Evolutionary conservation across 2,888 invertebrate species (phyloP).

Genomic region (Nowickia ferox): DNA sequence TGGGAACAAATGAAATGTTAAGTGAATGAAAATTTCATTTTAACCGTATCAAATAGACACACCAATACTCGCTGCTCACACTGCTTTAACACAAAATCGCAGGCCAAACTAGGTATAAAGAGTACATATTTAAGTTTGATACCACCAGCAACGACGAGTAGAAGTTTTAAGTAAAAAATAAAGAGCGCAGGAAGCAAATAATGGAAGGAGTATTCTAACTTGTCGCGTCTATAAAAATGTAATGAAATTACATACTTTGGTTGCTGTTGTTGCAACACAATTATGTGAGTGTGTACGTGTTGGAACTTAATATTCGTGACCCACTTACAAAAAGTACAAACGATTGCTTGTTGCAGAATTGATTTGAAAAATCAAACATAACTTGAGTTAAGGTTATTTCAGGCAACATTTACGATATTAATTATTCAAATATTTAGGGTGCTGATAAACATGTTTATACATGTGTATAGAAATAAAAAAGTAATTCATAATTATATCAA

Average conservation of each 20-base stretch:
- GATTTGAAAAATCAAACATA: conserved; percentile 8
- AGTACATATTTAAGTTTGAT: conserved; percentile 28
- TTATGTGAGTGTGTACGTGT: neutral
- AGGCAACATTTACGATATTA: neutral
- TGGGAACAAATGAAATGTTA: conserved; percentile 3
- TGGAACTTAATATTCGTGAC: conserved; percentile 54
- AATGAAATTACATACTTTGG: conserved; percentile 4
- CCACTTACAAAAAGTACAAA: conserved; percentile 51
- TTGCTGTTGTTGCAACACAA: conserved; percentile 23
- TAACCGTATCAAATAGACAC: neutral
- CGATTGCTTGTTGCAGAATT: conserved; percentile 8
- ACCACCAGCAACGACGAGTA: conserved; percentile 6
- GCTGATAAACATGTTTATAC: too few species aligned
- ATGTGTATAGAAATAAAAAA: too few species aligned
- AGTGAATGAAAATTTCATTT: neutral
- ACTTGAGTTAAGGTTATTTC: conserved; percentile 16
- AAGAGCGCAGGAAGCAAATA: conserved; percentile 18
- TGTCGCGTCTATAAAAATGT: conserved; percentile 22
- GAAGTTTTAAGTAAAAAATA: neutral
- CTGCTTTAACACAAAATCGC: conserved; percentile 9
- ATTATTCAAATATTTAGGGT: too few species aligned
- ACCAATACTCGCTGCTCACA: neutral
- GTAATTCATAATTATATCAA: too few species aligned
- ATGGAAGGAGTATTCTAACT: conserved; percentile 1
- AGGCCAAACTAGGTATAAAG: neutral